Base-by-base conservation (phyloP, 1,140 invertebrate genomes). In the Drosophila tsacasi region DNA sequence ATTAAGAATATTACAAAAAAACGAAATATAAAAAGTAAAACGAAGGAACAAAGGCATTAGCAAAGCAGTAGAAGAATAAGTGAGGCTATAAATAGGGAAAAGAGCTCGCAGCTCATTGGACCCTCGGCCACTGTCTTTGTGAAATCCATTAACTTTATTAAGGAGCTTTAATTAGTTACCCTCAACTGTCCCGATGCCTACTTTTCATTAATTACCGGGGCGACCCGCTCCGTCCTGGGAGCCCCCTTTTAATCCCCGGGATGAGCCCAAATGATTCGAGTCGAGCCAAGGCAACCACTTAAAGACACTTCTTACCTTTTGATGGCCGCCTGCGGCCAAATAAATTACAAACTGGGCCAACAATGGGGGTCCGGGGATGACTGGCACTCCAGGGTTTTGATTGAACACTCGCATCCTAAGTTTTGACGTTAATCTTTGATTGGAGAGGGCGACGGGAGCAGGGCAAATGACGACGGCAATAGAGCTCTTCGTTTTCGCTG, bases 351-450 rank as follows among this genome's bases (percentile, higher is more conserved):
- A 67, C 68, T 74, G 55, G 47, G 58, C 74, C 64, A 77, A 81
- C 77, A 87, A 89, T 79, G 57, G 37, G 7, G 32, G 37, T 5
- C 13, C 19, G 37, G 58, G 74, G 25, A 27, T 32, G 66, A 55
- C 50, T 47, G 69, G 55, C 44, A 32, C 47, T 52, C 39, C 49
- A 68, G 65, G 61, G 63, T 79, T 89, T 87, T 87, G 84, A 89
- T 89, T 84, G 85, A 87, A 87, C 84, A 83, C 63, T 89, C 74
- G 78, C 81, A 75, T 89, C 74, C 86, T 66, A 87, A 87, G 73
- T 89, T 87, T 81, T 89, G 84, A 89, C 84, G 85, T 79, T 84
- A 84, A 87, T 87, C 85, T 89, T 89, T 89, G 81, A 81, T 81
- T 80, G 74, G 61, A 77, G 76, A 59, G 62, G 50, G 44, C n/a